These are phyloP conservation scores for Margarornis squamiger DNA, from an alignment of 2,797 vertebrate genomes.

Conservation along the genomic window DNA sequence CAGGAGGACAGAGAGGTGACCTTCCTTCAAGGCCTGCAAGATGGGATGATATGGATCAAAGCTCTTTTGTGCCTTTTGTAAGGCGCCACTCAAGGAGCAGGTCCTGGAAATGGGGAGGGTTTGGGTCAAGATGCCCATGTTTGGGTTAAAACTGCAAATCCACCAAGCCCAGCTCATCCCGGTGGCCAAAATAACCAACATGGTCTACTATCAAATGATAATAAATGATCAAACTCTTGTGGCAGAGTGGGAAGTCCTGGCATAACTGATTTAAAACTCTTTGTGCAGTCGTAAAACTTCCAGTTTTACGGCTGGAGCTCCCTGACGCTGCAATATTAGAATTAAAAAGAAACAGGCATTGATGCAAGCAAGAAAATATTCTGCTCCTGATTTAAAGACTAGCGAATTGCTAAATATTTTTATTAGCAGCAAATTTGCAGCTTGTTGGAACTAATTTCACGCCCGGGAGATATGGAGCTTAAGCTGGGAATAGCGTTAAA, in stretches of 20 bases:
- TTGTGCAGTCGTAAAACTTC: neutral
- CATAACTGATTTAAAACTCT: conserved; percentile 2
- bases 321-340: conserved; percentile 53
- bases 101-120: accelerated
- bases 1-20: neutral
- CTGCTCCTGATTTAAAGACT: conserved; percentile 78
- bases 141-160: neutral
- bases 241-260: accelerated
- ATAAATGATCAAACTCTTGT: neutral
- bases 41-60: neutral
- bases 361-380: conserved; percentile 77
- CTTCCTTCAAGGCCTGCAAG: neutral
- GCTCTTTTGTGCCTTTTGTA: neutral
- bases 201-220: neutral
- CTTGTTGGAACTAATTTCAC: conserved; percentile 86
- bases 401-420: conserved; percentile 83
- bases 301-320: conserved; percentile 40
- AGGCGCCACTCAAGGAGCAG: accelerated
- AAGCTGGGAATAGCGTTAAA: conserved; percentile 82
- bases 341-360: conserved; percentile 70
- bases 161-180: neutral
- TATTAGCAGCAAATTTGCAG: conserved; percentile 83
- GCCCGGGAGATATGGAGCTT: conserved; percentile 79
- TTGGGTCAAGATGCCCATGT: neutral
- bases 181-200: neutral